Conservation (phyloP, 2,797 vertebrate genomes). For the Myotis vivesi region DNA sequence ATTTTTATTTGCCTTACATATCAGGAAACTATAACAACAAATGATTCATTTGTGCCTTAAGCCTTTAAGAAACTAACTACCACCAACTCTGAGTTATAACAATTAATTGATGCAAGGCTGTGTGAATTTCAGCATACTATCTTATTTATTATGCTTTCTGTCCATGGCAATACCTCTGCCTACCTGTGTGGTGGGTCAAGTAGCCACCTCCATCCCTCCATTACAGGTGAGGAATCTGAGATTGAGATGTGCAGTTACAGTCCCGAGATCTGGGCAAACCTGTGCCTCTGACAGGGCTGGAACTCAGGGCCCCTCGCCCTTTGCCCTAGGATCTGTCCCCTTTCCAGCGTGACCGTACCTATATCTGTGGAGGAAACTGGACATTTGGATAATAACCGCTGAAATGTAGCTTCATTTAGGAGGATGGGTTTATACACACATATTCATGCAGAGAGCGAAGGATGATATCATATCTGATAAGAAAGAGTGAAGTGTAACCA, state of each 20-base stretch:
- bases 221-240: not conserved
- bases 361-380: not conserved
- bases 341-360: not conserved
- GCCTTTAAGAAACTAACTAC: not conserved
- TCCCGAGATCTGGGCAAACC: not conserved
- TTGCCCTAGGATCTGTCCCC: not conserved
- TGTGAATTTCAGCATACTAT: not conserved
- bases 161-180: not conserved
- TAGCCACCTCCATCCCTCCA: not conserved
- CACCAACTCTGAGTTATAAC: not conserved
- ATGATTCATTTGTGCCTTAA: not conserved
- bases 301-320: not conserved
- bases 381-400: not conserved
- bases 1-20: not conserved
- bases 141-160: not conserved
- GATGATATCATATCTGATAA: conserved; percentile 65
- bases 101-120: not conserved
- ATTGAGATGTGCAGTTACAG: not conserved
- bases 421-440: not conserved
- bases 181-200: not conserved
- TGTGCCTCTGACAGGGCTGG: not conserved
- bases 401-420: not conserved
- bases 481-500: not conserved
- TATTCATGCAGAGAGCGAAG: conserved; percentile 25
- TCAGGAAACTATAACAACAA: not conserved